Evolutionary conservation across 2,888 invertebrate species (phyloP), one percentile per base, ranked within the genome.

Genomic region (Dioctria linearis): DNA sequence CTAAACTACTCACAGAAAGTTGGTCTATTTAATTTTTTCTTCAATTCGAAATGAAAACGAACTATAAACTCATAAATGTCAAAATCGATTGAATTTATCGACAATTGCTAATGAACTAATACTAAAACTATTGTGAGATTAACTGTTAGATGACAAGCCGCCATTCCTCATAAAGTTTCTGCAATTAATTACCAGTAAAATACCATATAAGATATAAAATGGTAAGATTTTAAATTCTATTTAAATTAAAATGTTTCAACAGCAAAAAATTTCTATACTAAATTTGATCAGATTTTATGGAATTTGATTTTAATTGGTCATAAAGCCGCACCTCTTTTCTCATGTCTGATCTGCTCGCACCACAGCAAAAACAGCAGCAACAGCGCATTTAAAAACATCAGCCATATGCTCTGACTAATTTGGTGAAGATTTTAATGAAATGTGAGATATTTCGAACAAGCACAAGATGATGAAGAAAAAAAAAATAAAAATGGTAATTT

Each of bases 301-400:
- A 76, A 76, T 76, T 49, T 76, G 76, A 63, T 76, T 63, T 63
- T 76, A 76, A 76, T 76, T 59, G 63, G 76, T 37, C 49, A 76
- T 76, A 76, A 76, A 43, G 37, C 61, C 63, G 46, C 61, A 46
- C 63, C 46, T 76, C 40, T 63, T 76, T 43, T 37, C 25, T 25
- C 25, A 25, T 25, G 25, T 25, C 25, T 25, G 42, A 13, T 5
- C 75, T 43, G 40, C 39, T 43, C 59, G 4, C 59, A 59, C 59
- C 25, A 39, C 11, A 63, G 25, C 49, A 49, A 13, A n/a, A 73
- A 73, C 57, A 57, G 59, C 25, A 40, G 57, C 57, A 13, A 42
- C 8, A 54, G 11, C 13, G 9, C 3, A 11, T 40, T 13, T 57
- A 11, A 13, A 59, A 63, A 39, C 59, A 54, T 13, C n/a, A n/a